Evolutionary conservation across 2,113 vertebrate genomes (phyloP), one percentile per base, ranked within the genome.

Genomic region (Thymallus thymallus): DNA sequence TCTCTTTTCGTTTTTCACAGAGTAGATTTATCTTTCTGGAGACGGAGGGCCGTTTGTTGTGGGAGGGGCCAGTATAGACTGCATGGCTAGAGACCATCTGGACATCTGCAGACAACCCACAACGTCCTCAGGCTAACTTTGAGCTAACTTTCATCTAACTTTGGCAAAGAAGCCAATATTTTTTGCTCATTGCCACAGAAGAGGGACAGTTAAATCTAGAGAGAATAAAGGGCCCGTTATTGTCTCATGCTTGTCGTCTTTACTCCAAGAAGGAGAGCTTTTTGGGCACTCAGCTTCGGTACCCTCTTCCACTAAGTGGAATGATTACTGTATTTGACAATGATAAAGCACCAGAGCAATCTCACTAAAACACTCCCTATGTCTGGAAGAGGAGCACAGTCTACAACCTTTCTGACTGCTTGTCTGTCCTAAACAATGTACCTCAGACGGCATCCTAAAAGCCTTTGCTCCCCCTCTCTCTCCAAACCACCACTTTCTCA

Each of bases 11-110:
- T 29, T 67, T 4, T 35, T 9, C 30, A 77, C 72, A 79, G 69
- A 75, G 6, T 62, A 67, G 74, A 46, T 35, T 72, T 73, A 84
- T 87, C 82, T 76, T 82, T 51, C 79, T 77, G 76, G 73, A 81
- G 80, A 63, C 72, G 56, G 69, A 80, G 79, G 51, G 26, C 24
- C 74, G 80, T 79, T 85, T 83, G 78, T 68, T 78, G 83, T 84
- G 70, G 82, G 83, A 84, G 76, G 80, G 35, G 73, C 74, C 72
- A 48, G 72, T 82, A 79, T 81, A 73, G 79, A 80, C 80, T 76
- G 84, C 80, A 67, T 87, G 78, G 82, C 79, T 83, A 77, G 69
- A 81, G 76, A 85, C 87, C 84, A 86, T 90, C 81, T 88, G 84
- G 77, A 82, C 65, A 75, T 23, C 61, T 16, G n/a, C 10, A 24